Evolutionary conservation across 2,888 invertebrate species (phyloP).

Genomic region (Drosophila trichaetosa): DNA sequence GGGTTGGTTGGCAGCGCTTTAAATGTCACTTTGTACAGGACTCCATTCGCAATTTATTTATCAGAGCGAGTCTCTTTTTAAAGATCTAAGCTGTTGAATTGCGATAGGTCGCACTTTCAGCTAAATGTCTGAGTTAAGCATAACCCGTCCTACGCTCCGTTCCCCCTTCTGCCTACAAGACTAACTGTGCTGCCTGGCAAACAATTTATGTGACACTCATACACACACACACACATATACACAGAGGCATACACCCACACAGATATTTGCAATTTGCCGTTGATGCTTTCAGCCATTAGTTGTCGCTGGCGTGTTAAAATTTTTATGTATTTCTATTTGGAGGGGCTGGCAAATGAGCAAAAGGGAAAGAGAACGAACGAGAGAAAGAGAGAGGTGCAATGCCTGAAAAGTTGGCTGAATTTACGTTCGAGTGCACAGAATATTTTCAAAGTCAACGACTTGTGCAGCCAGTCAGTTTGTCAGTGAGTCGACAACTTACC

Average conservation of each 20-base stretch:
- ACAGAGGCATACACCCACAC: not conserved
- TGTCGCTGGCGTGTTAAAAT: conserved; percentile 22
- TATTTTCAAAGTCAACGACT: conserved; percentile 41
- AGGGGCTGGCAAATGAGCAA: not conserved
- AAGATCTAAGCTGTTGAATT: conserved; percentile 25
- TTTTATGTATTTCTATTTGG: conserved; percentile 31
- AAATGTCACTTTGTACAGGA: conserved; percentile 43
- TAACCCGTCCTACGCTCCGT: not conserved
- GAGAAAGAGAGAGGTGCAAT: not conserved
- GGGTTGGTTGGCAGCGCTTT: conserved; percentile 50
- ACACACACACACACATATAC: not conserved
- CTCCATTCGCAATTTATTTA: conserved; percentile 49
- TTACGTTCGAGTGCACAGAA: conserved; percentile 51
- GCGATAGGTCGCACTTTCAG: conserved; percentile 19
- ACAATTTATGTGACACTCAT: conserved; percentile 42
- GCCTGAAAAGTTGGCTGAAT: conserved; percentile 9
- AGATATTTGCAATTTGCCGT: conserved; percentile 33
- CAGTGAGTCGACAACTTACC: conserved; percentile 18
- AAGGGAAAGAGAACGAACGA: not conserved
- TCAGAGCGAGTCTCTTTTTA: conserved; percentile 49
- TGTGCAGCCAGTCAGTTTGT: conserved; percentile 10
- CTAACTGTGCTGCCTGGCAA: conserved; percentile 37
- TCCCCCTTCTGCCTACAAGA: not conserved
- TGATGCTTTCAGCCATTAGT: conserved; percentile 48
- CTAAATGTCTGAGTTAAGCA: conserved; percentile 27